These are phyloP conservation scores for Leptestheria dahalacensis DNA, from an alignment of 1,140 invertebrate genomes.

Conservation along the genomic window DNA sequence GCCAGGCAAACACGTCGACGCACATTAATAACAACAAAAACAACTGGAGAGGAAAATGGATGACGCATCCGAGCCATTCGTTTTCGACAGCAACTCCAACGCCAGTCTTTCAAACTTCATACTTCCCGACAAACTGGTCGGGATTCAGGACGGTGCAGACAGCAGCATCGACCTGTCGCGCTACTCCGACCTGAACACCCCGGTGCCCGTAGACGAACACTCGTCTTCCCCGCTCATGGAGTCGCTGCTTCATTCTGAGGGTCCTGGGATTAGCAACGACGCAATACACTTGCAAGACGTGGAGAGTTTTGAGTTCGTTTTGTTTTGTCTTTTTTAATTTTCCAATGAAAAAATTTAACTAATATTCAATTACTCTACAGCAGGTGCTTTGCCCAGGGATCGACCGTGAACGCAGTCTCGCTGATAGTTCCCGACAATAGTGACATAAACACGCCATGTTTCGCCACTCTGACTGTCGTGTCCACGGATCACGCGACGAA, in stretches of 20 bases:
- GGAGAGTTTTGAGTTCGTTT: neutral
- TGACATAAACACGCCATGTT: slow-evolving; percentile 45
- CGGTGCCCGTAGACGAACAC: neutral
- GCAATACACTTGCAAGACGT: neutral
- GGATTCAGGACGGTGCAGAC: neutral
- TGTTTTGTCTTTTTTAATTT: neutral
- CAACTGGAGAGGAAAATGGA: neutral
- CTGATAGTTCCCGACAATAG: slow-evolving; percentile 40
- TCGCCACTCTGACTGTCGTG: slow-evolving; percentile 49
- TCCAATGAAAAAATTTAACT: neutral
- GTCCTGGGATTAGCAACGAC: neutral
- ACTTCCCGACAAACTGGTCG: neutral
- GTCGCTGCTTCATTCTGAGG: neutral
- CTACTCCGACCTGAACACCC: neutral
- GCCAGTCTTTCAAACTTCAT: slow-evolving; percentile 5
- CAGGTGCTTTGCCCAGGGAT: slow-evolving; percentile 50
- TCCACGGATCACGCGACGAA: slow-evolving; percentile 44
- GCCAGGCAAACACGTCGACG: too few species aligned
- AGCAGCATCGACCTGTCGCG: neutral
- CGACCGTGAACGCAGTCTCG: slow-evolving; percentile 51
- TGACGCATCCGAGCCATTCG: neutral
- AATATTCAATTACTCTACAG: neutral
- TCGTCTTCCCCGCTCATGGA: neutral
- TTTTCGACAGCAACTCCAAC: slow-evolving; percentile 7
- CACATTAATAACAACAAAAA: too few species aligned